Evolutionary conservation across 2,113 vertebrate genomes (phyloP).

Genomic region (Tenebrosternarchus preto): DNA sequence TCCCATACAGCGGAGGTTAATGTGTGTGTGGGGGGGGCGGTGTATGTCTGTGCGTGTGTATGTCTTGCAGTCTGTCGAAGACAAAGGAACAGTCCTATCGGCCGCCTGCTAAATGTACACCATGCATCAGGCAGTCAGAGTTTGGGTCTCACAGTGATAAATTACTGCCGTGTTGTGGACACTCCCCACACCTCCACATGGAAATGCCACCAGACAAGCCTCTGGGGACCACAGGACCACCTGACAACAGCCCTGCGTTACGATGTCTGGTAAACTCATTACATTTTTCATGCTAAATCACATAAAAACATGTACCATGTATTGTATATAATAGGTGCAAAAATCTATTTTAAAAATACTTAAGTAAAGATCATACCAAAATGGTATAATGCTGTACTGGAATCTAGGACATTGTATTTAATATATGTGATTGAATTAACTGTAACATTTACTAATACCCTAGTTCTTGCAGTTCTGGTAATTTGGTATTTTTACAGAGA

Average conservation of each 20-base stretch:
- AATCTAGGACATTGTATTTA: neutral
- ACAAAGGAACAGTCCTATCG: slow-evolving; percentile 33
- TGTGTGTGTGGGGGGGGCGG: slow-evolving; percentile 25
- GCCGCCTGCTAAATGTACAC: slow-evolving; percentile 29
- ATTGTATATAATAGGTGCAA: too few species aligned
- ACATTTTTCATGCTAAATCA: too few species aligned
- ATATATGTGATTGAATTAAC: too few species aligned
- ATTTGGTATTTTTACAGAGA: slow-evolving; percentile 16
- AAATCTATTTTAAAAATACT: too few species aligned
- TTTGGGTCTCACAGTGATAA: slow-evolving; percentile 27
- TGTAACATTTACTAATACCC: neutral
- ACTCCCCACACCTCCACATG: slow-evolving; percentile 17
- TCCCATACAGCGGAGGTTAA: slow-evolving; percentile 38
- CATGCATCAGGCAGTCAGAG: neutral
- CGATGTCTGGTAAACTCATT: too few species aligned
- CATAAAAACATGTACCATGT: too few species aligned
- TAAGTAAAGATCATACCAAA: too few species aligned
- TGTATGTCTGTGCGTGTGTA: neutral
- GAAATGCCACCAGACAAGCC: slow-evolving; percentile 38
- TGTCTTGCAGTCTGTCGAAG: slow-evolving; percentile 34
- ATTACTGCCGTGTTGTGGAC: slow-evolving; percentile 32
- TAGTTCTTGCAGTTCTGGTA: neutral
- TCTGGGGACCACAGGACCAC: neutral
- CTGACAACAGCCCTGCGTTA: neutral
- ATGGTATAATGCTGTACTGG: neutral